phyloP scores from a whole-genome alignment of 2,888 invertebrate genomes.

The Spatulosminthurus flaviceps region DNA sequence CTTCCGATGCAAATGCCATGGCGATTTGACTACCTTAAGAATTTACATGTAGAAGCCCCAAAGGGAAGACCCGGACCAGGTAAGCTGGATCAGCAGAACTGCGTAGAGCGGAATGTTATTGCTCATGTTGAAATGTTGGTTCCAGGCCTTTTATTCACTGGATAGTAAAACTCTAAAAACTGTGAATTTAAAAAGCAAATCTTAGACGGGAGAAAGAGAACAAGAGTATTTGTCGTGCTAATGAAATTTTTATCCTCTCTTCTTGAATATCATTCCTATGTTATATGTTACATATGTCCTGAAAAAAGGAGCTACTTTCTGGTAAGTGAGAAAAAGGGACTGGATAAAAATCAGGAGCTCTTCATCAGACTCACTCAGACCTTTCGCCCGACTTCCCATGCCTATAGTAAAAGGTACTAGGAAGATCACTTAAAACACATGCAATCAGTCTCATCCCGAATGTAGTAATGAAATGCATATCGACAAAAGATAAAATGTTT shows the following conservation, averaged over 20 bases:
- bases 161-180: conserved; percentile 1
- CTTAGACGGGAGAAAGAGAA: conserved; percentile 20
- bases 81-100: background rate
- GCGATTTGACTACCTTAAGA: too few species aligned
- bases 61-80: too few species aligned
- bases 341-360: too few species aligned
- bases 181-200: conserved; percentile 26
- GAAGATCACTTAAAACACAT: background rate
- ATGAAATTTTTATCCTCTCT: conserved; percentile 35
- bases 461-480: background rate
- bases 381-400: too few species aligned
- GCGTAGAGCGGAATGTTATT: too few species aligned
- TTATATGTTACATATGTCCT: background rate
- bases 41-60: too few species aligned
- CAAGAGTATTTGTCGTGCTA: conserved; percentile 42
- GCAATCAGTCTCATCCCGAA: background rate
- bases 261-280: background rate
- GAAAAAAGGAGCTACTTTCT: too few species aligned
- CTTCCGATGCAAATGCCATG: too few species aligned
- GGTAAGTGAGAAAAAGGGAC: too few species aligned
- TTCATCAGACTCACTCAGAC: too few species aligned
- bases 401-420: background rate
- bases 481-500: background rate
- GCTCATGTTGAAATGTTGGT: too few species aligned
- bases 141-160: too few species aligned